These are phyloP conservation scores for Leptodactylus fallax DNA, from an alignment of 2,797 vertebrate species.

Conservation along the genomic window DNA sequence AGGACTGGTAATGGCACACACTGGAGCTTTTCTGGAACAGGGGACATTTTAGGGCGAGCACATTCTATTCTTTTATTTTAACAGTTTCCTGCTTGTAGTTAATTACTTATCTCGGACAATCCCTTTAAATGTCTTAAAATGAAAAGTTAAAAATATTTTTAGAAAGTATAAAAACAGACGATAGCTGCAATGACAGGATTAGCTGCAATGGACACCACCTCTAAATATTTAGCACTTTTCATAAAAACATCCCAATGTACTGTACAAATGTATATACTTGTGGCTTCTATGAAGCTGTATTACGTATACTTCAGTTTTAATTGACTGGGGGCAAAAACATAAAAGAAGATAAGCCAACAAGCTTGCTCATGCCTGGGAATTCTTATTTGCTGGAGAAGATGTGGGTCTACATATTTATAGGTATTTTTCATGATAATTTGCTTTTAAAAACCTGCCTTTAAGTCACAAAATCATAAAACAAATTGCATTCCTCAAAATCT, in stretches of 20 bases:
- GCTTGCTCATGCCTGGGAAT: constrained; percentile 13
- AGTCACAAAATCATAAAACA: constrained; percentile 6
- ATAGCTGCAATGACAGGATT: neutral
- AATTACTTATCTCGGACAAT: too few species aligned
- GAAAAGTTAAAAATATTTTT: too few species aligned
- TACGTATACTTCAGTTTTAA: neutral
- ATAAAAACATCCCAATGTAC: neutral
- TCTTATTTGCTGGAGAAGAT: neutral
- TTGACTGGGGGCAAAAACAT: neutral
- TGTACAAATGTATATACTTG: too few species aligned
- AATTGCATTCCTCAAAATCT: neutral
- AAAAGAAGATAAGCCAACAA: neutral
- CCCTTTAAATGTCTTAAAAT: too few species aligned
- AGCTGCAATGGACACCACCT: neutral
- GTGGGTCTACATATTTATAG: neutral
- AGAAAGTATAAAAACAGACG: too few species aligned
- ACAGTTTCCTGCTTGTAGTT: too few species aligned
- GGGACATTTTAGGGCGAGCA: too few species aligned
- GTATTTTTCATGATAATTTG: neutral
- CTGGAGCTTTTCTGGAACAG: too few species aligned
- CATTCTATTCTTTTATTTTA: too few species aligned
- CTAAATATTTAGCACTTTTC: neutral
- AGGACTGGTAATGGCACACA: too few species aligned
- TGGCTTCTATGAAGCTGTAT: neutral
- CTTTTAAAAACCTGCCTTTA: constrained; percentile 8